Evolutionary conservation across 2,888 invertebrate species (phyloP).

Genomic region (Cephus pulcher): DNA sequence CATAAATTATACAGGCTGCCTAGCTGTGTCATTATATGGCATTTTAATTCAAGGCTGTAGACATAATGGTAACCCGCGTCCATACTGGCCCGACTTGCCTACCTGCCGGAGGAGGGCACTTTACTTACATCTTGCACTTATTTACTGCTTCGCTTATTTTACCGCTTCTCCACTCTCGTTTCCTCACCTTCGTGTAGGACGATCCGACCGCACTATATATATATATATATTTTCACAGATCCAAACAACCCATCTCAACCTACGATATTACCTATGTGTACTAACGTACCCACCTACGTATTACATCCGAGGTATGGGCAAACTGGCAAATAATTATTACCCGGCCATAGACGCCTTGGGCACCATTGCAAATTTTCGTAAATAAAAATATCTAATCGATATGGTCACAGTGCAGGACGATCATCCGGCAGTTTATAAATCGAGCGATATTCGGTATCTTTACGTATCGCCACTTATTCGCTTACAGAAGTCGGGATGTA

Average conservation of each 20-base stretch:
- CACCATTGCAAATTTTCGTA: not conserved
- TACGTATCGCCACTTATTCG: not conserved
- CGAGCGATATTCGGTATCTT: not conserved
- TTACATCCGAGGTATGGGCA: not conserved
- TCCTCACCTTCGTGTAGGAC: constrained; percentile 10
- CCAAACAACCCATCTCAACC: not conserved
- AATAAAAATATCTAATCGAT: not conserved
- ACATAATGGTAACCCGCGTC: constrained; percentile 60
- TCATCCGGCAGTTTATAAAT: not conserved
- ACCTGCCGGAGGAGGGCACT: constrained; percentile 43
- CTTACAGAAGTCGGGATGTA: not conserved
- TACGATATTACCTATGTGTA: not conserved
- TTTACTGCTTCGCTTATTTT: constrained; percentile 25
- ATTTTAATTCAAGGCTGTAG: constrained; percentile 65
- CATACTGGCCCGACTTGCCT: constrained; percentile 36
- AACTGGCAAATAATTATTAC: not conserved
- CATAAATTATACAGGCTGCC: constrained; percentile 63
- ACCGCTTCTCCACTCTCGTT: constrained; percentile 19
- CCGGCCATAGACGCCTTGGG: not conserved
- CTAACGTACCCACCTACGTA: not conserved
- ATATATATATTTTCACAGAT: not conserved
- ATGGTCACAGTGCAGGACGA: not conserved
- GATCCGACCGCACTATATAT: not conserved
- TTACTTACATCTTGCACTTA: constrained; percentile 8
- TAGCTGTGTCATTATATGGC: constrained; percentile 65